Conservation (phyloP, 2,888 invertebrate genomes). For the Hoplodrina ambigua region DNA sequence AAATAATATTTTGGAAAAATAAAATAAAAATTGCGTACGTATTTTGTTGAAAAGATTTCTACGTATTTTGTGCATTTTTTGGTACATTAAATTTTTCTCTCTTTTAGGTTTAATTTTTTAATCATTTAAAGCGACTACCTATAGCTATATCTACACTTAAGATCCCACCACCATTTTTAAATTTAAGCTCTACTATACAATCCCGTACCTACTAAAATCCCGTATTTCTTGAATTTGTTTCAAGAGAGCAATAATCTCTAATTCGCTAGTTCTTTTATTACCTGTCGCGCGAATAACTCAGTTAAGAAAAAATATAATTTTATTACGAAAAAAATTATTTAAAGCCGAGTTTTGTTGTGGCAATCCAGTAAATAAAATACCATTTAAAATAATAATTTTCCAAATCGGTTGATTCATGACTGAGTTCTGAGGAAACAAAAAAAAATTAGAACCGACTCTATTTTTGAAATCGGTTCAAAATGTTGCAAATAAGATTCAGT, state of each 20-base stretch:
- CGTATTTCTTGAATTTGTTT: background rate
- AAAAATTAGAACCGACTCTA: no score
- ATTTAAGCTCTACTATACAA: slow-evolving; percentile 13
- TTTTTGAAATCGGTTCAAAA: no score
- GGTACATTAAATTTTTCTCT: slow-evolving; percentile 30
- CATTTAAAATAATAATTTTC: background rate
- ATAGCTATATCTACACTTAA: slow-evolving; percentile 50
- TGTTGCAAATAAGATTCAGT: background rate
- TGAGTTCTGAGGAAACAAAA: no score
- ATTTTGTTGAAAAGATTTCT: slow-evolving; percentile 19
- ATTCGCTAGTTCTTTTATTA: background rate
- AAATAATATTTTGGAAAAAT: background rate
- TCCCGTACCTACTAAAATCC: background rate
- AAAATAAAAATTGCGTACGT: background rate
- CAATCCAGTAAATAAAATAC: background rate
- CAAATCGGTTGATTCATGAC: no score
- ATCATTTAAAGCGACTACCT: slow-evolving; percentile 52
- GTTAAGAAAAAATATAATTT: background rate
- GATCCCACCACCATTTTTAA: slow-evolving; percentile 10
- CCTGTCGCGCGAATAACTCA: background rate
- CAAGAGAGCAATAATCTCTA: background rate
- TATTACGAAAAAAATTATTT: background rate
- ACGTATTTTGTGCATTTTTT: slow-evolving; percentile 57
- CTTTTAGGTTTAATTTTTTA: slow-evolving; percentile 11
- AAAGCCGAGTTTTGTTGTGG: background rate